Evolutionary conservation across 2,888 invertebrate species (phyloP).

Genomic region (Amphipoea lucens): DNA sequence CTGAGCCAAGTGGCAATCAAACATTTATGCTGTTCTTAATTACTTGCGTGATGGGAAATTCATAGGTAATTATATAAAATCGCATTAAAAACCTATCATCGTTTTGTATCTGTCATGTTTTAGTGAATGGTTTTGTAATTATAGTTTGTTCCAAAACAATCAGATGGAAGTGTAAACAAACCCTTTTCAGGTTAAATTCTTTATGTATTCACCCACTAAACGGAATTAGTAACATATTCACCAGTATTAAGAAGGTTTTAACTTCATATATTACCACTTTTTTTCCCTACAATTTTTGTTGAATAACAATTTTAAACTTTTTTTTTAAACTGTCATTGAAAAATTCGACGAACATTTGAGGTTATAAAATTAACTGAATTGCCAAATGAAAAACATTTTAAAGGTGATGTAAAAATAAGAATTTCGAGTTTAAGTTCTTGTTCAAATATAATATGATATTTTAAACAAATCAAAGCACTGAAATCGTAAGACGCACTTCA

Average conservation of each 20-base stretch:
- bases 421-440: too few species aligned
- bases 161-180: background rate
- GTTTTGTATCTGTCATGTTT: background rate
- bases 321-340: background rate
- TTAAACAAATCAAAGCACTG: background rate
- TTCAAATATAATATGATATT: too few species aligned
- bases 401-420: background rate
- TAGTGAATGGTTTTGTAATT: background rate
- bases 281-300: background rate
- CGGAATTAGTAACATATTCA: background rate
- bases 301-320: background rate
- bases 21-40: slow-evolving; percentile 30
- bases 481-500: background rate
- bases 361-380: background rate
- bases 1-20: slow-evolving; percentile 14
- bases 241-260: background rate
- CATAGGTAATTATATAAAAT: background rate
- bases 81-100: slow-evolving; percentile 25
- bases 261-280: background rate
- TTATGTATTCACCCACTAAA: too few species aligned
- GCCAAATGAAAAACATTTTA: background rate
- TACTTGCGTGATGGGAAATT: slow-evolving; percentile 25
- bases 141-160: background rate
- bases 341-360: background rate
- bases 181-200: background rate